Evolutionary conservation across 2,113 vertebrate species (phyloP), one percentile per base, ranked within the genome.

Genomic region (Myiopsitta monachus): DNA sequence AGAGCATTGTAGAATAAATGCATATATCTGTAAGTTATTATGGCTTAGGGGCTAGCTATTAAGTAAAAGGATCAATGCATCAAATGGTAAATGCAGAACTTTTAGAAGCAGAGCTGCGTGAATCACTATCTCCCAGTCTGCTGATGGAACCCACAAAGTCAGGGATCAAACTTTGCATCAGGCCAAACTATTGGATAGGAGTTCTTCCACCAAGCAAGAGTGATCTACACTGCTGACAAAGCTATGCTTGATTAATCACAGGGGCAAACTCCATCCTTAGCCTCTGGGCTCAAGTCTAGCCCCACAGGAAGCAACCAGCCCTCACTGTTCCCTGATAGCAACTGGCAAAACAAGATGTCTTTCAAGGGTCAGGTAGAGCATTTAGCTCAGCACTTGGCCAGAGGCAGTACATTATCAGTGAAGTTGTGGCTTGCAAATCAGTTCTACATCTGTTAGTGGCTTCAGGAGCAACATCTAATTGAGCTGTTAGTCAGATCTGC

Each of bases 21-120:
- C 93, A 96, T 94, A 97, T 95, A 96, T 94, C 92, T 95, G 75
- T 83, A 97, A 96, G 82, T 95, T 95, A 96, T 95, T 95, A 96
- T 96, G 87, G 92, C 94, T 96, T 94, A 88, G 95, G 92, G 95
- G 94, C 85, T 88, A 86, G 79, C 93, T 93, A 88, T 96, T 97
- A 95, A 96, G 76, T 72, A 88, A 93, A 92, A 90, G 92, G 82
- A 94, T 96, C 94, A 96, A 96, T 97, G 90, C 92, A 95, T 96
- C 93, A 96, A 93, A 95, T 78, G 80, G 82, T 88, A 88, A 91
- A 94, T 92, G 92, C 75, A 86, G 75, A 93, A 96, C 85, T 96
- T 95, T 82, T 77, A 57, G 79, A 88, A 70, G 31, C 69, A 54
- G 51, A 75, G 44, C 74, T 80, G 7, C 1, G 14, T 73, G 95